These are phyloP conservation scores for Argynnis bischoffii DNA, from an alignment of 2,888 invertebrate species.

Conservation along the genomic window DNA sequence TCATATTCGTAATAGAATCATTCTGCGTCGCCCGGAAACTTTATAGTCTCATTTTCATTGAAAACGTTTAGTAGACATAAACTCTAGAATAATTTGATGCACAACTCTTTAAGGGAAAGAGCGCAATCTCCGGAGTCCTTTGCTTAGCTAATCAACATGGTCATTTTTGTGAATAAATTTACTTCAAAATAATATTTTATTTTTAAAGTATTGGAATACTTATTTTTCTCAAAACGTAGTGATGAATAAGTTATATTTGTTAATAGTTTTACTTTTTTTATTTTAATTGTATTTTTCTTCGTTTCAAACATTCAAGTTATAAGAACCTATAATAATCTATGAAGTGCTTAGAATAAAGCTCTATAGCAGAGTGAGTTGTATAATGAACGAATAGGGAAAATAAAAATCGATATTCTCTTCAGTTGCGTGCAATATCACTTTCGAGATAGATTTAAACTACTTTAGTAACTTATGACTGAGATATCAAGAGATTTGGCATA, in stretches of 20 bases:
- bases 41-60: constrained; percentile 82
- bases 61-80: constrained; percentile 80
- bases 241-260: too few species aligned
- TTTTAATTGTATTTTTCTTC: too few species aligned
- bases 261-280: too few species aligned
- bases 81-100: constrained; percentile 78
- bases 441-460: constrained; percentile 15
- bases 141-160: constrained; percentile 58
- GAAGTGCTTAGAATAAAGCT: too few species aligned
- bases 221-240: too few species aligned
- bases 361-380: too few species aligned
- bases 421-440: background rate
- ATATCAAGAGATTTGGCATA: constrained; percentile 30
- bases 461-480: constrained; percentile 24
- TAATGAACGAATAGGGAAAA: too few species aligned
- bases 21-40: constrained; percentile 79
- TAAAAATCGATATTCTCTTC: too few species aligned
- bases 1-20: constrained; percentile 83
- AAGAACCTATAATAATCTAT: too few species aligned
- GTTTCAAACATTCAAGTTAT: too few species aligned
- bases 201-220: background rate
- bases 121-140: constrained; percentile 71
- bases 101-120: constrained; percentile 58
- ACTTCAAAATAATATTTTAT: constrained; percentile 50
- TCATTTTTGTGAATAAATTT: constrained; percentile 52